These are phyloP conservation scores for Drosophila austrosaltans DNA, from an alignment of 2,888 invertebrate species.

Conservation along the genomic window DNA sequence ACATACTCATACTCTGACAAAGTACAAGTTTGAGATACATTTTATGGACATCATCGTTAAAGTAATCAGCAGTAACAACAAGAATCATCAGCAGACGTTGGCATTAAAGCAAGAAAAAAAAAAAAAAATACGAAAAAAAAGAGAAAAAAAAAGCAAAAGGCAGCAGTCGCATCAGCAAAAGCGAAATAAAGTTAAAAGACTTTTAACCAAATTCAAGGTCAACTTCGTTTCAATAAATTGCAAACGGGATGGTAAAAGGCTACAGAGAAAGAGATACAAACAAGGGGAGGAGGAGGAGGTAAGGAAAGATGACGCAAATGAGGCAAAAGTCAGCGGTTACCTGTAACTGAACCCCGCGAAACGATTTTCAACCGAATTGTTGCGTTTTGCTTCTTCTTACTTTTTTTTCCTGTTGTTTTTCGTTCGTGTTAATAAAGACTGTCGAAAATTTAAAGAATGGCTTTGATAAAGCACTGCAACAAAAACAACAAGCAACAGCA, in stretches of 20 bases:
- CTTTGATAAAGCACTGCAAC: conserved; percentile 50
- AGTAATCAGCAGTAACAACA: conserved; percentile 71
- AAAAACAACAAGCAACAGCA: conserved; percentile 34
- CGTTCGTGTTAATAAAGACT: conserved; percentile 60
- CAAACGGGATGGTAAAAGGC: conserved; percentile 63
- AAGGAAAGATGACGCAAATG: conserved; percentile 68
- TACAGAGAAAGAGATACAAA: conserved; percentile 23
- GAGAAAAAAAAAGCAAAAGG: conserved; percentile 29
- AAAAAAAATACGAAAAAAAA: conserved; percentile 18
- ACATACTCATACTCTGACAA: conserved; percentile 15
- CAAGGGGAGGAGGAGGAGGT: conserved; percentile 26
- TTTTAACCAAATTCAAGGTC: conserved; percentile 79
- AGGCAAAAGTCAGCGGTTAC: conserved; percentile 59
- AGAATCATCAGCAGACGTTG: conserved; percentile 64
- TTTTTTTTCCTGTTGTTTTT: conserved; percentile 5
- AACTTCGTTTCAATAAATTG: conserved; percentile 78
- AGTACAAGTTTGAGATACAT: conserved; percentile 57
- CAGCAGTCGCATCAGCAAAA: conserved; percentile 48
- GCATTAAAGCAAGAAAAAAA: conserved; percentile 39
- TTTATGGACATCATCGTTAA: conserved; percentile 75
- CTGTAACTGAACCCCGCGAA: conserved; percentile 52
- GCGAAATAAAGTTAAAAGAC: conserved; percentile 76
- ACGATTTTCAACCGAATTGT: conserved; percentile 56
- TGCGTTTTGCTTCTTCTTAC: conserved; percentile 1
- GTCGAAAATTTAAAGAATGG: conserved; percentile 61